Conservation (phyloP, 2,797 vertebrate species). For the Enteromius afrohamiltoni region DNA sequence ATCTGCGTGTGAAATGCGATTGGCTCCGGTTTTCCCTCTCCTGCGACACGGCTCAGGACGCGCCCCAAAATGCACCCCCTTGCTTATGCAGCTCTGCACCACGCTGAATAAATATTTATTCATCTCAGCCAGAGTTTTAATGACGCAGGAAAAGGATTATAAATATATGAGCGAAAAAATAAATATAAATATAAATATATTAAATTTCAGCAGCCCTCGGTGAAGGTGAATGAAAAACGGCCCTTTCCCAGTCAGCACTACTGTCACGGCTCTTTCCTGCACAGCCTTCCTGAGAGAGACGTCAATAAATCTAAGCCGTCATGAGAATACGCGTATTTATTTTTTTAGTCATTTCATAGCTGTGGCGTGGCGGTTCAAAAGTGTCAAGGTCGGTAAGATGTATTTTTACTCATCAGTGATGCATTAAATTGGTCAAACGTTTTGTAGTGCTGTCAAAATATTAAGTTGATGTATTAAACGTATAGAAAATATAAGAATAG, state of each 20-base stretch:
- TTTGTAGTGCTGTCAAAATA: too few relatives aligned
- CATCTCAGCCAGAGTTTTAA: neutral
- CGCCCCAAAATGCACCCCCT: conserved; percentile 32
- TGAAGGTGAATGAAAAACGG: conserved; percentile 28
- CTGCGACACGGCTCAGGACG: conserved; percentile 42
- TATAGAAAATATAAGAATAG: too few relatives aligned
- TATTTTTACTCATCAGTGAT: neutral
- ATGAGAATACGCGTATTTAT: conserved; percentile 15
- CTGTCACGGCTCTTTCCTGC: conserved; percentile 29
- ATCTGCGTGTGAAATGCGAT: conserved; percentile 44
- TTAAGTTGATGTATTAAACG: too few relatives aligned
- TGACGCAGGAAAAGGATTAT: conserved; percentile 28
- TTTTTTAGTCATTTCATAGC: conserved; percentile 4
- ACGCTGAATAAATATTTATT: conserved; percentile 42
- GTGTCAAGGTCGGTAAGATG: neutral
- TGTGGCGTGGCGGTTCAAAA: neutral
- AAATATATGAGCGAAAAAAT: conserved; percentile 24
- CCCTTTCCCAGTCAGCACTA: conserved; percentile 31
- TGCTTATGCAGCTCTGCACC: conserved; percentile 23
- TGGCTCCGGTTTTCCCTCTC: conserved; percentile 34
- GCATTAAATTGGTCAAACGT: neutral
- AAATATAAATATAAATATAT: too few relatives aligned
- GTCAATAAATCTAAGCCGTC: conserved; percentile 26
- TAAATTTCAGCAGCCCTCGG: neutral
- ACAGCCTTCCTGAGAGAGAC: conserved; percentile 24